Evolutionary conservation across 53 echinoderm and acorn worm genomes (phyloP).

Genomic region (Crossaster papposus): DNA sequence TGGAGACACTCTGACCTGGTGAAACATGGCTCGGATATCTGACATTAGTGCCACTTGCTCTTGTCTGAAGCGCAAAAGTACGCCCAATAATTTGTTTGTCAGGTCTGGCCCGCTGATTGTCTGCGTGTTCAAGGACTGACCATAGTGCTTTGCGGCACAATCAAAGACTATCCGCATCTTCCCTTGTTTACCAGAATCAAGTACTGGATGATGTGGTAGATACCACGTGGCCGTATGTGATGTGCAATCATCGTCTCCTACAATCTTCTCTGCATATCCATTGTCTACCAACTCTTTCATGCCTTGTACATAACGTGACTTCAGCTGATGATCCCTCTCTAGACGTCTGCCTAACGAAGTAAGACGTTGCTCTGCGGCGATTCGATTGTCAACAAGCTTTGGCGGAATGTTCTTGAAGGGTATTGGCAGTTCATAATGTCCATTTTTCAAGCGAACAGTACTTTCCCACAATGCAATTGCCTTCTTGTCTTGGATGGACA

Average conservation of each 20-base stretch:
- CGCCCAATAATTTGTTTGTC: slow-evolving; percentile 19
- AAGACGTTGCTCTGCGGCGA: slow-evolving; percentile 15
- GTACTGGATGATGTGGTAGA: slow-evolving; percentile 31
- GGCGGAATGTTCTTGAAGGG: background rate
- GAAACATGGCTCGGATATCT: slow-evolving; percentile 1
- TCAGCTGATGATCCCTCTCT: slow-evolving; percentile 12
- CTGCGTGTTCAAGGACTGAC: slow-evolving; percentile 14
- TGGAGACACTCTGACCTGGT: too few species aligned
- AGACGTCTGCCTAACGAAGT: background rate
- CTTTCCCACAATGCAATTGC: slow-evolving; percentile 28
- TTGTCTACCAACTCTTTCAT: too few species aligned
- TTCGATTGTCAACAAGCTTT: slow-evolving; percentile 2
- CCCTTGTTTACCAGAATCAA: slow-evolving; percentile 15
- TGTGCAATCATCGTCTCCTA: background rate
- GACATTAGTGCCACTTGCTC: background rate
- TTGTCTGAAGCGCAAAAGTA: slow-evolving; percentile 8
- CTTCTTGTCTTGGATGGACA: too few species aligned
- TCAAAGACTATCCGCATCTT: slow-evolving; percentile 45
- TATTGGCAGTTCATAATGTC: slow-evolving; percentile 45
- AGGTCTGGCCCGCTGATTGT: slow-evolving; percentile 9
- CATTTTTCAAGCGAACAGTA: slow-evolving; percentile 10
- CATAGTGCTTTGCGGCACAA: slow-evolving; percentile 32
- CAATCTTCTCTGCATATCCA: background rate
- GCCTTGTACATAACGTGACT: too few species aligned
- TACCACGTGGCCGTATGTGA: background rate